phyloP scores from a whole-genome alignment of 2,888 invertebrate genomes.

The Adelognathus sp. region DNA sequence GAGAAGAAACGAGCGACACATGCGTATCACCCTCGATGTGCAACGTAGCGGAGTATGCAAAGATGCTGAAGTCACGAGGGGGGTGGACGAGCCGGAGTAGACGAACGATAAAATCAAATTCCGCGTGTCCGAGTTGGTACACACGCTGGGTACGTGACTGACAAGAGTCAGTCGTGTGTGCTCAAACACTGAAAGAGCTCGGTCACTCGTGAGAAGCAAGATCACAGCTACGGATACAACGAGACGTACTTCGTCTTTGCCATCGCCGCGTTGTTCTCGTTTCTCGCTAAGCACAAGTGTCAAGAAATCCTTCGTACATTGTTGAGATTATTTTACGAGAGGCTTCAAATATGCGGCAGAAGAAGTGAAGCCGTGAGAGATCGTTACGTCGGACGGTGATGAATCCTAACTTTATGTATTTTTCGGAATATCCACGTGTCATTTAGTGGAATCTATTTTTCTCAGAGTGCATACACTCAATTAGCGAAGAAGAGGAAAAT shows the following conservation, averaged over 20 bases:
- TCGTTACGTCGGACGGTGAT: too few relatives aligned
- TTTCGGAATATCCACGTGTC: too few relatives aligned
- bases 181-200: slow-evolving; percentile 14
- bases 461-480: too few relatives aligned
- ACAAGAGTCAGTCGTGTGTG: slow-evolving; percentile 43
- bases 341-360: too few relatives aligned
- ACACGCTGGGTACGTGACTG: slow-evolving; percentile 51
- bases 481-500: too few relatives aligned
- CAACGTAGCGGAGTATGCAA: slow-evolving; percentile 7
- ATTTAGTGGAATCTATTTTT: too few relatives aligned
- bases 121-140: slow-evolving; percentile 61
- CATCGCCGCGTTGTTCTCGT: background rate
- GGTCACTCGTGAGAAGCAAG: slow-evolving; percentile 64
- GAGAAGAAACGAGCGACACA: background rate
- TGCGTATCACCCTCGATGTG: background rate
- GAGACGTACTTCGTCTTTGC: slow-evolving; percentile 63
- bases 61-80: slow-evolving; percentile 35
- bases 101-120: slow-evolving; percentile 74
- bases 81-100: slow-evolving; percentile 11
- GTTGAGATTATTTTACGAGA: too few relatives aligned
- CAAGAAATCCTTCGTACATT: too few relatives aligned
- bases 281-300: slow-evolving; percentile 26
- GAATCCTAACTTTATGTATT: too few relatives aligned
- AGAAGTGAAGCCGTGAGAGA: too few relatives aligned
- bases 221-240: slow-evolving; percentile 75